Evolutionary conservation across 2,888 invertebrate species (phyloP), one percentile per base, ranked within the genome.

Genomic region (Cryptocephalus primarius): DNA sequence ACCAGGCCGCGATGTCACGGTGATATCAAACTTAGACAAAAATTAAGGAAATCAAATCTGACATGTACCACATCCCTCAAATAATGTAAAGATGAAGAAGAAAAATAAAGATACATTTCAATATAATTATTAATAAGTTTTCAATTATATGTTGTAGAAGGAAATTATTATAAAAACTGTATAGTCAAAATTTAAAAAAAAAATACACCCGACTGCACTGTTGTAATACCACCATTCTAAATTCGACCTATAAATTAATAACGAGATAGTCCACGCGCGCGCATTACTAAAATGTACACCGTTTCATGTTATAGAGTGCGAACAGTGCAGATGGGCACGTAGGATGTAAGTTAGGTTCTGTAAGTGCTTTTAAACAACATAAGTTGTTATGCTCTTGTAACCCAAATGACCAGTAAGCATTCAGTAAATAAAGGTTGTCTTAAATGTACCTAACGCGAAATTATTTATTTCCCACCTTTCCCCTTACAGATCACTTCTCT

Each of bases 401-500:
- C 71, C 70, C 67, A 69, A 68, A 68, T 71, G 72, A 73, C 74
- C 72, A 74, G 72, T 73, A 72, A 72, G 72, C 72, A 73, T 73
- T 73, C 71, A 74, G 69, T 70, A 69, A 22, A 74, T 74, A 74
- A 74, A 74, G 73, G 73, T 73, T 73, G 73, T 73, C 72, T 70
- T 73, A 70, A 72, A 71, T 69, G 70, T 71, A 67, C 2, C 3
- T 22, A 22, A 22, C 6, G 22, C 22, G 6, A 22, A 6, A 22
- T n/a, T n/a, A n/a, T 2, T 22, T 22, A 22, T 22, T 22, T 22
- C 22, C 22, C 22, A 22, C 22, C 22, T 22, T 22, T 22, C 22
- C 22, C 22, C n/a, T n/a, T n/a, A n/a, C n/a, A n/a, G n/a, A n/a
- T n/a, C n/a, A n/a, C n/a, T n/a, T n/a, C n/a, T n/a, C n/a, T n/a